phyloP scores from a whole-genome alignment of 2,113 vertebrate genomes.

The Myiagra hebetior region DNA sequence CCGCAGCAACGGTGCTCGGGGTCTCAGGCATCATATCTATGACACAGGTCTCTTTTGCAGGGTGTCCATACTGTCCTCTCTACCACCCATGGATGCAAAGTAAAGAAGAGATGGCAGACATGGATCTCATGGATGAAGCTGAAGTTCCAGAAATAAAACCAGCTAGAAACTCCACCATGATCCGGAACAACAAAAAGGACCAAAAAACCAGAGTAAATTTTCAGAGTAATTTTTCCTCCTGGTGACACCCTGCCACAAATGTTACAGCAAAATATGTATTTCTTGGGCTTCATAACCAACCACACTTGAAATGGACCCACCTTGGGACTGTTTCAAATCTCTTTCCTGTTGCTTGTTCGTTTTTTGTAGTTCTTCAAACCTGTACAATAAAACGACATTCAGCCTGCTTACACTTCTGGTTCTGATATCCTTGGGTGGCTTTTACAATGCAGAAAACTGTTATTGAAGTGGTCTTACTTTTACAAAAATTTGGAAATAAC shows the following conservation, averaged over 20 bases:
- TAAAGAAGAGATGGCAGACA: neutral
- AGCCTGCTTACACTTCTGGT: neutral
- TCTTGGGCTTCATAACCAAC: neutral
- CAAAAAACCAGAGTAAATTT: neutral
- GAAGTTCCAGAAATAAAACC: neutral
- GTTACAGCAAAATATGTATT: neutral
- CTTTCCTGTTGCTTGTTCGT: neutral
- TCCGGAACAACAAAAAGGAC: neutral
- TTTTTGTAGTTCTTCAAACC: neutral
- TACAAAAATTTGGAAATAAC: neutral
- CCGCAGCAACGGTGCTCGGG: neutral
- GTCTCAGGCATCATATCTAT: neutral
- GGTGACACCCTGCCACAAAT: neutral
- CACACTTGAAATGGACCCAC: neutral
- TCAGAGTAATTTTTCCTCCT: neutral
- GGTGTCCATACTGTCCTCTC: neutral
- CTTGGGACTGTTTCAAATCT: neutral
- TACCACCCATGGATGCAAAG: neutral
- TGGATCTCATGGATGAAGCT: neutral
- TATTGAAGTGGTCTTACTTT: neutral
- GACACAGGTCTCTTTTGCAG: neutral
- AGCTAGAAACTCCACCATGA: neutral
- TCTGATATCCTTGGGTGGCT: neutral
- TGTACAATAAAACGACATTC: neutral
- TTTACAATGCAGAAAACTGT: neutral